These are phyloP conservation scores for Ataeniobius toweri DNA, from an alignment of 2,797 vertebrate genomes.

Conservation along the genomic window DNA sequence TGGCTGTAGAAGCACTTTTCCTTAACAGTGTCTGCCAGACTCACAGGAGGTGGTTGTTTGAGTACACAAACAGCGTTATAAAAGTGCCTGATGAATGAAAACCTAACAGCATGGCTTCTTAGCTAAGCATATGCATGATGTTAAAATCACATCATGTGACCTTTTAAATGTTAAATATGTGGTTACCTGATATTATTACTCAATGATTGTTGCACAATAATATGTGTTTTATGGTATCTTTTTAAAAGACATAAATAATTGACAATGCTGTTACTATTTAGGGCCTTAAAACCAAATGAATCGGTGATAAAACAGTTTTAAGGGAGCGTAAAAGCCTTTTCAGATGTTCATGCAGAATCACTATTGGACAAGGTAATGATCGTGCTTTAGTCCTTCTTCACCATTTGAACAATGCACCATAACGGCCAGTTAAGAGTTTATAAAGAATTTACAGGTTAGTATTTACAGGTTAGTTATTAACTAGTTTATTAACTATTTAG, in stretches of 20 bases:
- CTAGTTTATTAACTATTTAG: not conserved
- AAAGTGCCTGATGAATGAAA: not conserved
- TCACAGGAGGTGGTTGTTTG: slow-evolving; percentile 9
- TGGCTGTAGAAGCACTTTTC: slow-evolving; percentile 27
- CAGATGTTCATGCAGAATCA: not conserved
- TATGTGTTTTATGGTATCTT: not conserved
- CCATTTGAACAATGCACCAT: not conserved
- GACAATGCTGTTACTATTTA: not conserved
- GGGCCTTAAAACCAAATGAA: not conserved
- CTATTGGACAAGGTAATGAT: no score
- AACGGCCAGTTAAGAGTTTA: not conserved
- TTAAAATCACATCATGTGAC: slow-evolving; percentile 9
- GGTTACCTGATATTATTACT: not conserved
- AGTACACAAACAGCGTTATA: slow-evolving; percentile 10
- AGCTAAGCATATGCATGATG: not conserved
- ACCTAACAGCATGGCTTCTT: slow-evolving; percentile 4
- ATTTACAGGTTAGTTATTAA: not conserved
- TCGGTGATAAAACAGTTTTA: not conserved
- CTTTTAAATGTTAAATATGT: slow-evolving; percentile 1
- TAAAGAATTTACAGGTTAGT: not conserved
- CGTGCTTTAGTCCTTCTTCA: not conserved
- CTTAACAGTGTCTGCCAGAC: slow-evolving; percentile 8
- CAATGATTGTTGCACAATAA: not conserved
- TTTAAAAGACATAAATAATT: not conserved
- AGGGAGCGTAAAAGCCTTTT: not conserved